Percentiles rank a stretch among this genome's conserved stretches.
Conservation (phyloP, 2,888 invertebrate species). For the Acronicta psi region DNA sequence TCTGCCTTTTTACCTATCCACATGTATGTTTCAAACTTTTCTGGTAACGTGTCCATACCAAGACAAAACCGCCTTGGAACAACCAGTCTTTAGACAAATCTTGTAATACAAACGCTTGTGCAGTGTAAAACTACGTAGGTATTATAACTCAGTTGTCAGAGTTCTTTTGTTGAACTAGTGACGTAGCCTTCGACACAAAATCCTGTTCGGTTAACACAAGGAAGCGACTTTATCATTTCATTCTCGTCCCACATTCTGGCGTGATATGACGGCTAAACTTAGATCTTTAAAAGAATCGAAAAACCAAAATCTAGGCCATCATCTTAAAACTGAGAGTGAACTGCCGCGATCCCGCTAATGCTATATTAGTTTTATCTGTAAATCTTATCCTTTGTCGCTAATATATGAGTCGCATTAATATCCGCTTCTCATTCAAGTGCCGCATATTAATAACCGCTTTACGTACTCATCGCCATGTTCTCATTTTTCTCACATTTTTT, state of each 20-base stretch:
- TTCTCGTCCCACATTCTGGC: slow-evolving; percentile 46
- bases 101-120: slow-evolving; percentile 13
- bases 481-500: slow-evolving; percentile 50
- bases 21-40: no score
- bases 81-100: slow-evolving; percentile 10
- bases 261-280: slow-evolving; percentile 55
- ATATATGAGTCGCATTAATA: slow-evolving; percentile 39
- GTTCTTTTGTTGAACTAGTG: slow-evolving; percentile 23
- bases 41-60: no score
- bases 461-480: slow-evolving; percentile 26
- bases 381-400: slow-evolving; percentile 49
- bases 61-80: not conserved
- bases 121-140: slow-evolving; percentile 4
- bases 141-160: slow-evolving; percentile 11
- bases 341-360: slow-evolving; percentile 40
- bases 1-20: no score
- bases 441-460: slow-evolving; percentile 47
- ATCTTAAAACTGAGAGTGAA: slow-evolving; percentile 58
- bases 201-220: slow-evolving; percentile 32
- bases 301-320: slow-evolving; percentile 58
- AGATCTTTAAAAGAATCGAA: slow-evolving; percentile 56
- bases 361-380: slow-evolving; percentile 31
- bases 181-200: slow-evolving; percentile 5
- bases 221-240: slow-evolving; percentile 42
- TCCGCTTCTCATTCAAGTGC: slow-evolving; percentile 30